Base-by-base conservation (phyloP, 64 coral and sea anemone genomes). In the Acropora yongei region DNA sequence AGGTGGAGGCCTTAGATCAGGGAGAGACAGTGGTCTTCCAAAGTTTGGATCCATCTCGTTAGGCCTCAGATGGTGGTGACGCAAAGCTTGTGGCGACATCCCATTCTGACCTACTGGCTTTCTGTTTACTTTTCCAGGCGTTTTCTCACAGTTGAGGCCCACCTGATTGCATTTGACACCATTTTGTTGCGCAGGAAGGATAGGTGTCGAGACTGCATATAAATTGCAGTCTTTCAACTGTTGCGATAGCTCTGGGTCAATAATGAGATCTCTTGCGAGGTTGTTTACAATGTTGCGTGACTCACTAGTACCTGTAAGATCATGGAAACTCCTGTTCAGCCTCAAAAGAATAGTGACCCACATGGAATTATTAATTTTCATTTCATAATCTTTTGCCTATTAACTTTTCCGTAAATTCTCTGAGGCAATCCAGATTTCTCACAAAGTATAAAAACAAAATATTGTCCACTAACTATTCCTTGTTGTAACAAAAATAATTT, bases 1-100 rank as follows among this genome's bases (percentile, higher is more conserved):
- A 14, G 94, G 92, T 13, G 91, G 74, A 14, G 89, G 88, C 40
- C 92, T 81, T 53, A 97, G 89, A 57, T 97, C 88, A 58, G 72
- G 84, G 57, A 94, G 74, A 2, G 95, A 97, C 47, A 83, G 41
- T 4, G 95, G 92, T 44, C 92, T 94, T 47, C 57, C 51, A 4
- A 55, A 4, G 50, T 84, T 76, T 65, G 47, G 61, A 16, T 78
- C 87, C 71, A 68, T 0, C 18, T 68, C 16, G 16, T 16, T 41
- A 55, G 41, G 16, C 19, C 67, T 83, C 44, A 71, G 72, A 48
- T 78, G 79, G 6, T 18, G 68, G 10, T 80, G 50, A 2, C 51
- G 86, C n/a, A 55, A 74, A 5, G 41, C 8, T 4, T 68, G 39
- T 53, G 77, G 47, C 30, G 30, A 30, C 39, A 41, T 4, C 2